Conservation (phyloP, 2,888 invertebrate species). For the Cheilosia impressa region DNA sequence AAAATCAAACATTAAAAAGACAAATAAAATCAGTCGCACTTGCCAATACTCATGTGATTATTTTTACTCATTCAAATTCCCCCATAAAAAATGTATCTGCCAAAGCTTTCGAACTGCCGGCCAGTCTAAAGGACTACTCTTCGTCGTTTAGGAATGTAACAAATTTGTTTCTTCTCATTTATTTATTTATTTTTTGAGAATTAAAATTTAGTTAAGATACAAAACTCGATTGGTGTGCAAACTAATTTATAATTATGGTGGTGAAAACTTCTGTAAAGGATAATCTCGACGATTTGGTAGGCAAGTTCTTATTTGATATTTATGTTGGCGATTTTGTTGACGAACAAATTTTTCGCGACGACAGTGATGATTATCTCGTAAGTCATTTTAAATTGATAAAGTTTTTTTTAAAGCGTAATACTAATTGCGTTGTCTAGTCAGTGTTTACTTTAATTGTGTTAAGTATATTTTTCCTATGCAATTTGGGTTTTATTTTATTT, state of each 20-base stretch:
- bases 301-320: conserved; percentile 78
- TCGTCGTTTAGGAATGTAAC: conserved; percentile 41
- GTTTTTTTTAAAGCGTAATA: not conserved
- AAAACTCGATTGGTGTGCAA: not conserved
- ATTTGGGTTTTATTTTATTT: not conserved
- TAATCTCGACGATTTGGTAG: conserved; percentile 79
- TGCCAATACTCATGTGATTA: conserved; percentile 70
- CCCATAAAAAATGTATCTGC: conserved; percentile 1
- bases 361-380: conserved; percentile 80
- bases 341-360: conserved; percentile 81
- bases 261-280: conserved; percentile 40
- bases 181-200: not conserved
- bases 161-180: not conserved
- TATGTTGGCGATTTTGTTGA: conserved; percentile 81
- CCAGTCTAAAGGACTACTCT: conserved; percentile 60
- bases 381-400: conserved; percentile 71
- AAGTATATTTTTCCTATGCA: not conserved
- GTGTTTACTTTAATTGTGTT: not conserved
- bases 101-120: conserved; percentile 42
- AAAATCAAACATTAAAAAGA: conserved; percentile 21
- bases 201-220: conserved; percentile 2
- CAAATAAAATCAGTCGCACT: conserved; percentile 45
- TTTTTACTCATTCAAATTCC: conserved; percentile 56
- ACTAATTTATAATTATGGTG: conserved; percentile 41
- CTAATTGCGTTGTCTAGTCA: not conserved